Conservation (phyloP, 2,888 invertebrate species). For the Caenorhabditis drosophilae region DNA sequence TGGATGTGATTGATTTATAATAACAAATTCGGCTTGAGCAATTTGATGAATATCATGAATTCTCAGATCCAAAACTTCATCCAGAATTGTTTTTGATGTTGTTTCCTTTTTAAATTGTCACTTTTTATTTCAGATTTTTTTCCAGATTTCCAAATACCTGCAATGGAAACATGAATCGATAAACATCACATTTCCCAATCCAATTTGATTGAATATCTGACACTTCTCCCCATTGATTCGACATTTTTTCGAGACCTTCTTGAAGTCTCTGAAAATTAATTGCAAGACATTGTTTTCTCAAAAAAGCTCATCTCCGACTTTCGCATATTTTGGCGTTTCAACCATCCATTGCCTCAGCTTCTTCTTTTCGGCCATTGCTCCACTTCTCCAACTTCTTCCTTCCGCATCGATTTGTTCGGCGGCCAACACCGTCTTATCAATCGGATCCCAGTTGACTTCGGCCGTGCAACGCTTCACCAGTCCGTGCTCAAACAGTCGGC, state of each 20-base stretch:
- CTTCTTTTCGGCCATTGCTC: constrained; percentile 88
- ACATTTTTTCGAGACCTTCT: constrained; percentile 54
- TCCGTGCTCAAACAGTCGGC: constrained; percentile 83
- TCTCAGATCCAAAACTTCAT: constrained; percentile 59
- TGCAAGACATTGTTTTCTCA: constrained; percentile 1
- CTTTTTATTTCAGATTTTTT: too few relatives aligned
- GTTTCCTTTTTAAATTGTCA: too few relatives aligned
- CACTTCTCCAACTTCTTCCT: constrained; percentile 82
- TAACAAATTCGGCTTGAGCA: constrained; percentile 51
- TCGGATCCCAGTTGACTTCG: constrained; percentile 89
- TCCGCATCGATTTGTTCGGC: constrained; percentile 89
- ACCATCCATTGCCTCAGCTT: constrained; percentile 92
- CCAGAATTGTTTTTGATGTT: too few relatives aligned
- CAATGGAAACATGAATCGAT: constrained; percentile 61
- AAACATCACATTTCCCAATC: constrained; percentile 70
- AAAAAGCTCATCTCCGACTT: constrained; percentile 47
- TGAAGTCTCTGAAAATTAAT: constrained; percentile 57
- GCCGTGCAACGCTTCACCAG: constrained; percentile 81
- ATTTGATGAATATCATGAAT: constrained; percentile 49
- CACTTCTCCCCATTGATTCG: constrained; percentile 63
- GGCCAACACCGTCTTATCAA: constrained; percentile 94
- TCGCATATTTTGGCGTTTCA: constrained; percentile 78
- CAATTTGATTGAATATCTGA: constrained; percentile 68
- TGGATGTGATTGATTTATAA: constrained; percentile 53
- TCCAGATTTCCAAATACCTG: too few relatives aligned